Base-by-base conservation (phyloP, 2,888 invertebrate genomes). In the Trilocha varians region DNA sequence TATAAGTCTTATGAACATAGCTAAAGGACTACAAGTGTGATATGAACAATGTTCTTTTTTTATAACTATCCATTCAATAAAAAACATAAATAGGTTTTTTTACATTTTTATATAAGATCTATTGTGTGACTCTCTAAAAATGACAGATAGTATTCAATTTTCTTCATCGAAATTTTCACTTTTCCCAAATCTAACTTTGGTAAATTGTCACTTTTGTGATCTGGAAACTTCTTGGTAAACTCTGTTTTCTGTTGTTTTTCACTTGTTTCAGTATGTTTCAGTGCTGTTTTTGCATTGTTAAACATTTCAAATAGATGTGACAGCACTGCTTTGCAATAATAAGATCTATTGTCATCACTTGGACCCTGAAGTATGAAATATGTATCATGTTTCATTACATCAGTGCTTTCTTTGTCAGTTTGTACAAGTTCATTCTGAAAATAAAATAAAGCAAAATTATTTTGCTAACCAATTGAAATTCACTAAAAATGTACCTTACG, bases 131-230 rank as follows among this genome's bases (percentile, higher is more conserved):
- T 71, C 44, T 88, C 88, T 25, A 89, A 69, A 84, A 86, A 93
- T 0, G 92, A 90, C 45, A 93, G 70, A 71, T 91, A 91, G 74
- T 90, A 94, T 62, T 93, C 91, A 1, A 93, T 59, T 78, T 93
- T 94, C 60, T 90, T 92, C 0, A 88, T 61, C 50, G 87, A 74
- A 43, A 85, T 79, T 50, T 87, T 87, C 5, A 91, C 57, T 66
- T 87, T 88, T 36, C 75, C 79, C 38, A 82, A 65, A 44, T 88
- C 79, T 50, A 91, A 61, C n/a, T 73, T 62, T 38, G 87, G 79
- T 36, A 84, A 66, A 47, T 87, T 69, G 11, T 86, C 78, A 32
- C 68, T 75, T 38, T 78, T 74, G 43, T 88, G 82, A 9, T 89
- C 87, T 0, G 87, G 84, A 44, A 90, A 89, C 53, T 87, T 89